Evolutionary conservation across 2,888 invertebrate genomes (phyloP).

Genomic region (Cryptocephalus primarius): DNA sequence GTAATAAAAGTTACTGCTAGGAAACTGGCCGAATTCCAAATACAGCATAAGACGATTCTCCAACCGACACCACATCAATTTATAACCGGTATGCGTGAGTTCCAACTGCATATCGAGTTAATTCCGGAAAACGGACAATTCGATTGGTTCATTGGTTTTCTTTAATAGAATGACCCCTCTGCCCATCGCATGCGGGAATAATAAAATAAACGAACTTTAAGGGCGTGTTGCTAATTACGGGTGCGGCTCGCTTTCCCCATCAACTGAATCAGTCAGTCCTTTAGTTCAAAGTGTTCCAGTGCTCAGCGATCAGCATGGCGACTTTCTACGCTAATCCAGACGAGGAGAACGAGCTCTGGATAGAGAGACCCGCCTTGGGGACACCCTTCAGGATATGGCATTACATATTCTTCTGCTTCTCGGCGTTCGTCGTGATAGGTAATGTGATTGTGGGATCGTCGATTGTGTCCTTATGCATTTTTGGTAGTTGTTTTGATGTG

Average conservation of each 20-base stretch:
- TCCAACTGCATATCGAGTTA: too few species aligned
- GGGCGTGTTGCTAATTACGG: slow-evolving; percentile 10
- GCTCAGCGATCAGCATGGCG: slow-evolving; percentile 19
- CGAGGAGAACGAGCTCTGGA: slow-evolving; percentile 46
- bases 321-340: slow-evolving; percentile 34
- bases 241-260: neutral
- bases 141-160: too few species aligned
- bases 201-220: slow-evolving; percentile 4
- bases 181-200: neutral
- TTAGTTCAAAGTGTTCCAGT: too few species aligned
- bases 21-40: too few species aligned
- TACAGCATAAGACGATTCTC: too few species aligned
- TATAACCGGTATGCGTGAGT: too few species aligned
- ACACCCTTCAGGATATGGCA: slow-evolving; percentile 71
- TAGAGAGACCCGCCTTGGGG: slow-evolving; percentile 58
- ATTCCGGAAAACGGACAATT: too few species aligned
- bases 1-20: too few species aligned
- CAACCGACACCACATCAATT: too few species aligned
- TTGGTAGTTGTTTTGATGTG: slow-evolving; percentile 71
- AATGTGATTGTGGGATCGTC: slow-evolving; percentile 11
- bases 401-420: slow-evolving; percentile 59
- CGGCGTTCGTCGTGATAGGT: slow-evolving; percentile 53
- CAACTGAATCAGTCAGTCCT: too few species aligned
- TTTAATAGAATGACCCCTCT: too few species aligned
- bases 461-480: too few species aligned